Percentiles rank a stretch among this genome's conserved stretches.
These are phyloP conservation scores for Tupiocoris notatus DNA, from an alignment of 2,888 invertebrate species.

Conservation along the genomic window DNA sequence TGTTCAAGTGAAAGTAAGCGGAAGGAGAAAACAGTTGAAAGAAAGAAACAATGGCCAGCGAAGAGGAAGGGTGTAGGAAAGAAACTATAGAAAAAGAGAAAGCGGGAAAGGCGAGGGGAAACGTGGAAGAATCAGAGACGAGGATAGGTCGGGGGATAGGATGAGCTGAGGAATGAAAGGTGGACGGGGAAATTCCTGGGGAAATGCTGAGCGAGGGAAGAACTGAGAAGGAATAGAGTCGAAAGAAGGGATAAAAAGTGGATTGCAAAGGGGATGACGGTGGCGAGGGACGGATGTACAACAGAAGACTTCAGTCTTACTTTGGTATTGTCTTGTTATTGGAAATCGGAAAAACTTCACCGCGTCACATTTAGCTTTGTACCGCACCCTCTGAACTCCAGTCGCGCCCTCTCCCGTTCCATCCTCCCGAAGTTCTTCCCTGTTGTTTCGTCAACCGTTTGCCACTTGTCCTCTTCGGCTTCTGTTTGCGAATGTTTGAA, in stretches of 20 bases:
- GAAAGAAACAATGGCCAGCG: conserved; percentile 7
- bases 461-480: not conserved
- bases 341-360: conserved; percentile 40
- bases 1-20: conserved; percentile 13
- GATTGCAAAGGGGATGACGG: conserved; percentile 11
- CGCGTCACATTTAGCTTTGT: conserved; percentile 35
- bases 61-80: conserved; percentile 5
- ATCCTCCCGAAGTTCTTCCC: not conserved
- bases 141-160: not conserved
- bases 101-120: not conserved
- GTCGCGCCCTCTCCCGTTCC: not conserved
- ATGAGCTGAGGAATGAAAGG: not conserved
- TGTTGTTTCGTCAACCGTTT: not conserved
- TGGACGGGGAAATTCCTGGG: not conserved
- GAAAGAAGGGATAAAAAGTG: conserved; percentile 29
- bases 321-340: conserved; percentile 40
- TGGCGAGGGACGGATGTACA: not conserved
- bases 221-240: not conserved
- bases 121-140: not conserved
- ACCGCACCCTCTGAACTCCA: not conserved
- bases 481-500: conserved; percentile 35
- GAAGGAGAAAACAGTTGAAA: conserved; percentile 1
- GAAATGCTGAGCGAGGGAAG: not conserved
- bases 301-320: conserved; percentile 14
- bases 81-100: conserved; percentile 16